These are phyloP conservation scores for Alentia gelatinosa DNA, from an alignment of 2,888 invertebrate species.

Conservation along the genomic window DNA sequence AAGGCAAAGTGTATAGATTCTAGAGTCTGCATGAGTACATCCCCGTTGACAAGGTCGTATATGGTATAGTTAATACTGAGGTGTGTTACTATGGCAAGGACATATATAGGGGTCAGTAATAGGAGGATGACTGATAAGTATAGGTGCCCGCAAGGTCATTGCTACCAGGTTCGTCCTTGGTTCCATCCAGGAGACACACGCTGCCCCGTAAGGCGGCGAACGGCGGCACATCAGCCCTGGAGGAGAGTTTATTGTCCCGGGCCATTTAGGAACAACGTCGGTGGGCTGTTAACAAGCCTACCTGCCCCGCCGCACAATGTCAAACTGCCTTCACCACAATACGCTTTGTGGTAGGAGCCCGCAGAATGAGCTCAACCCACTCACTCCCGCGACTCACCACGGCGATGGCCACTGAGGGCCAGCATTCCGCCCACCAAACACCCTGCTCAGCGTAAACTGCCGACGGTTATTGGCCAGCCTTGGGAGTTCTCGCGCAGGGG, in stretches of 20 bases:
- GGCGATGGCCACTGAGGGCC: background rate
- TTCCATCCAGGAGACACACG: background rate
- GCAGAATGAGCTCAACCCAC: background rate
- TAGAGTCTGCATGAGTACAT: too few species aligned
- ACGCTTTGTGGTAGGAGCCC: background rate
- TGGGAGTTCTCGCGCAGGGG: background rate
- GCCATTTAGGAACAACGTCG: background rate
- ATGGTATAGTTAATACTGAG: too few species aligned
- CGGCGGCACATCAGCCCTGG: background rate
- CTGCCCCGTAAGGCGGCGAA: background rate
- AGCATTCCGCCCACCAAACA: too few species aligned
- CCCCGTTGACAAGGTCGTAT: too few species aligned
- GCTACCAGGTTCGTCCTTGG: background rate
- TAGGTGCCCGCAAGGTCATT: background rate
- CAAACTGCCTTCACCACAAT: background rate
- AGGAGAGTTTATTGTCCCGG: background rate
- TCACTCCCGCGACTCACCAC: background rate
- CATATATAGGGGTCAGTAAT: background rate
- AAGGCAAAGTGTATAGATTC: too few species aligned
- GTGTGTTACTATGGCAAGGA: background rate
- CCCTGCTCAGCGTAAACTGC: background rate
- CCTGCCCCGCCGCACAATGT: background rate
- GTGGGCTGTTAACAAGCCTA: conserved; percentile 28
- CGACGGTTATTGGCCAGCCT: background rate
- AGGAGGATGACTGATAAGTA: background rate